Evolutionary conservation across 1,140 invertebrate species (phyloP), one percentile per base, ranked within the genome.

Genomic region (Sycophila sp.): DNA sequence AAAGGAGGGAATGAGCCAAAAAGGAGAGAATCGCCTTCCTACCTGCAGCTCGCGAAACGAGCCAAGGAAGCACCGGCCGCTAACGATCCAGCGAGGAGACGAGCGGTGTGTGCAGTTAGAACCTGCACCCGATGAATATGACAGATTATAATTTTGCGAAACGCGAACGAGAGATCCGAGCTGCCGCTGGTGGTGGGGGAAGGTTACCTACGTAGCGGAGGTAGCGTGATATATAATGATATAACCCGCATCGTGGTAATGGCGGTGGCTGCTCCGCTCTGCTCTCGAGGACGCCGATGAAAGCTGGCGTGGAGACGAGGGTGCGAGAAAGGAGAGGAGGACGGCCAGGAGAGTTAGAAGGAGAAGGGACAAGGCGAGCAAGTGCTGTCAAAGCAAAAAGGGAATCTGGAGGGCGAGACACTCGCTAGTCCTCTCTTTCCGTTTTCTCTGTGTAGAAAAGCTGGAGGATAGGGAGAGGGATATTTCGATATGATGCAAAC

Each of bases 121-220:
- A 8, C 66, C 59, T 72, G 66, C 71, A 76, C 75, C n/a, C 66
- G 78, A 78, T 79, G 77, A 78, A 76, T 79, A 79, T 79, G 78
- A 76, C 75, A 78, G 75, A 79, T 78, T 78, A 78, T 78, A 77
- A 78, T 77, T 79, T 73, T 70, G 73, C 64, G 60, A 59, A 45
- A 32, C 42, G 42, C 8, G 42, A 42, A n/a, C n/a, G 40, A 42
- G 40, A 42, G 40, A n/a, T n/a, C n/a, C n/a, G 38, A 40, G 38
- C 38, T n/a, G n/a, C n/a, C 38, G 36, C 36, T 38, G 30, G 5
- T 2, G 40, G 42, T 6, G 47, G 36, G 11, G 2, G 45, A 53
- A 10, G 38, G 6, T 7, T 19, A 45, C 4, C 42, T 45, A 2
- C 6, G 15, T 5, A 49, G 15, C 17, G 30, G 32, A 60, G 22